Base-by-base conservation (phyloP, 2,888 invertebrate species). In the Caenorhabditis imperialis region DNA sequence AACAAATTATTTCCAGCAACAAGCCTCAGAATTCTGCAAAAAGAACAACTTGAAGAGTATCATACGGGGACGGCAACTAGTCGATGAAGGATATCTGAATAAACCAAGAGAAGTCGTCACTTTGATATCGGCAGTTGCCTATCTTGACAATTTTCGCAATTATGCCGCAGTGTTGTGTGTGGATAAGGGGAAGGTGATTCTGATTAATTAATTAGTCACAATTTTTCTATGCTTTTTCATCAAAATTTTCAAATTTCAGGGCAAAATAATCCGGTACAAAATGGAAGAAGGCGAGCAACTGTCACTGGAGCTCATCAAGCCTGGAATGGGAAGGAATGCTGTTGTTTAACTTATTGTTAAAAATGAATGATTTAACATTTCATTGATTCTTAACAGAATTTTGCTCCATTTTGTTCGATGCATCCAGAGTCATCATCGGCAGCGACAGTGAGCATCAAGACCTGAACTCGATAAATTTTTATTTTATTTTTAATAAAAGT, bases 11-110 rank as follows among this genome's bases (percentile, higher is more conserved):
- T 62, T 67, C 22, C 69, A 77, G 58, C 65, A 65, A 37, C 71
- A 81, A 33, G 69, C 78, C 16, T 44, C 60, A 0, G 54, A 77
- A 18, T 83, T 82, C 51, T 76, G 77, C 61, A 55, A 67, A 22
- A 38, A 55, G 14, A 73, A 81, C 69, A 51, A 62, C 8, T 20
- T 82, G 20, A 54, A 53, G 14, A 67, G 79, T 33, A 51, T 83
- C 18, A 58, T 83, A n/a, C 75, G 83, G 3, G 78, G 78, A 14
- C 72, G 83, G 8, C 83, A 83, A 65, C 42, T 83, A 70, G 69
- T 77, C 27, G 72, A 73, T 30, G 80, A 77, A 5, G 83, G 83
- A 1, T 77, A 70, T 35, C 61, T 83, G 57, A 78, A 81, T 48
- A 62, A 75, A 16, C 83, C 83, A 14, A 62, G 45, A 30, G 72